A percentile compares a stretch with the other conserved stretches of the same genome.
These are phyloP conservation scores for Lutjanus erythropterus DNA, from an alignment of 2,113 vertebrate genomes.

Conservation along the genomic window DNA sequence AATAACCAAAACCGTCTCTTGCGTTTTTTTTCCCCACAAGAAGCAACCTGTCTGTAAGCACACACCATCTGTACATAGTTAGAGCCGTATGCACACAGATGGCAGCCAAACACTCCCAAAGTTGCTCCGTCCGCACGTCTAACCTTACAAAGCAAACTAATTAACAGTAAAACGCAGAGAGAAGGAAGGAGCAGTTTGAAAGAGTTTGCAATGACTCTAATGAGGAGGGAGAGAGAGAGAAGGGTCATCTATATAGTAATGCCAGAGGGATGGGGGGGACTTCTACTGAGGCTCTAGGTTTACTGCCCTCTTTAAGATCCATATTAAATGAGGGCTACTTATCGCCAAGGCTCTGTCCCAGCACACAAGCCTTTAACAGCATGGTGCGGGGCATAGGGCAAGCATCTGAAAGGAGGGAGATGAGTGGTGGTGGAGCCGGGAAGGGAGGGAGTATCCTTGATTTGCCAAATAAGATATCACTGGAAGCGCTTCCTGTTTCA, in stretches of 20 bases:
- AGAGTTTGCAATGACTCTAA: slow-evolving; percentile 90
- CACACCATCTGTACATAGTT: slow-evolving; percentile 97
- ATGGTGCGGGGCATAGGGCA: slow-evolving; percentile 62
- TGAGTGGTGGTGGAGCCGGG: slow-evolving; percentile 53
- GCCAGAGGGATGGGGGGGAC: slow-evolving; percentile 53
- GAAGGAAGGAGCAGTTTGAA: slow-evolving; percentile 92
- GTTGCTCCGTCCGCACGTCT: slow-evolving; percentile 94
- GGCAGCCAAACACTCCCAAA: slow-evolving; percentile 91
- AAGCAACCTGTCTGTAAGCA: slow-evolving; percentile 96
- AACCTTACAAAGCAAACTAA: slow-evolving; percentile 96
- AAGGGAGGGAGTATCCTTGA: slow-evolving; percentile 49
- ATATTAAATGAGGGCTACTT: slow-evolving; percentile 82
- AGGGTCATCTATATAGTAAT: slow-evolving; percentile 70
- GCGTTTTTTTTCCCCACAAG: slow-evolving; percentile 84
- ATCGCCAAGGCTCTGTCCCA: slow-evolving; percentile 77
- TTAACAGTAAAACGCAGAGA: slow-evolving; percentile 90
- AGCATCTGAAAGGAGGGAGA: slow-evolving; percentile 69
- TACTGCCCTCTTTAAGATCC: slow-evolving; percentile 83
- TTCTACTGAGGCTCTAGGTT: slow-evolving; percentile 78
- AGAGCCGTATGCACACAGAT: slow-evolving; percentile 95
- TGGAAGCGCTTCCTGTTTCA: slow-evolving; percentile 33
- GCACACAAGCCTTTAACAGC: slow-evolving; percentile 78
- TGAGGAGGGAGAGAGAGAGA: slow-evolving; percentile 72
- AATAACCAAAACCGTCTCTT: slow-evolving; percentile 95
- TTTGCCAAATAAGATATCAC: slow-evolving; percentile 46